Evolutionary conservation across 2,888 invertebrate genomes (phyloP), one percentile per base, ranked within the genome.

Genomic region (Agrotis segetum): DNA sequence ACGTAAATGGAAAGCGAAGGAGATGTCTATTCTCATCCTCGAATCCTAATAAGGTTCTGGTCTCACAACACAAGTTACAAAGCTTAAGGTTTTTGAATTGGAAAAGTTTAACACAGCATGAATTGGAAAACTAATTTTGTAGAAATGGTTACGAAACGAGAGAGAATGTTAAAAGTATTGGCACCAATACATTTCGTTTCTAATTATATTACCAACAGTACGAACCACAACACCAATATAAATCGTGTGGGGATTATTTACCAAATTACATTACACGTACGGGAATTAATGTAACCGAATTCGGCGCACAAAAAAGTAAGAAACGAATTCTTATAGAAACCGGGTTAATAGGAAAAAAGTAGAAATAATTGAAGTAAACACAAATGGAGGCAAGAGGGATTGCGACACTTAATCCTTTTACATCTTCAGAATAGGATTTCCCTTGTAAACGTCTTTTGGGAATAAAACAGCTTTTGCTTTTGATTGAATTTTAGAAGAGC

Each of bases 371-470:
- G 82, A 78, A 83, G 81, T 77, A 74, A 69, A 81, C 74, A 82
- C 74, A 78, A 78, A 82, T 29, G 47, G 34, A 53, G 65, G 62
- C 77, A 55, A 55, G 61, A 71, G 46, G 58, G 66, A 71, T 67
- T 55, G 67, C 67, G 79, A 58, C 55, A 64, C 52, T 62, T 81
- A 86, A 85, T 86, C 82, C 79, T 81, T 85, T 87, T 82, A 82
- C 77, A 71, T 83, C 74, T 79, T 77, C 71, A 76, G 81, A 86
- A 83, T 81, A 82, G 77, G 83, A 85, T 83, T 84, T 76, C 71
- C 76, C 73, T 73, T 77, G 67, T 73, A 82, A 84, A 82, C 74
- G 74, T 74, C 84, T 83, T 77, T 63, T 55, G 84, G 83, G 84
- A 80, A 71, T 82, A 67, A 71, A 84, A 71, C 55, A 78, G 81